phyloP scores from a whole-genome alignment of 2,113 vertebrate genomes.

The Tetrao urogallus region DNA sequence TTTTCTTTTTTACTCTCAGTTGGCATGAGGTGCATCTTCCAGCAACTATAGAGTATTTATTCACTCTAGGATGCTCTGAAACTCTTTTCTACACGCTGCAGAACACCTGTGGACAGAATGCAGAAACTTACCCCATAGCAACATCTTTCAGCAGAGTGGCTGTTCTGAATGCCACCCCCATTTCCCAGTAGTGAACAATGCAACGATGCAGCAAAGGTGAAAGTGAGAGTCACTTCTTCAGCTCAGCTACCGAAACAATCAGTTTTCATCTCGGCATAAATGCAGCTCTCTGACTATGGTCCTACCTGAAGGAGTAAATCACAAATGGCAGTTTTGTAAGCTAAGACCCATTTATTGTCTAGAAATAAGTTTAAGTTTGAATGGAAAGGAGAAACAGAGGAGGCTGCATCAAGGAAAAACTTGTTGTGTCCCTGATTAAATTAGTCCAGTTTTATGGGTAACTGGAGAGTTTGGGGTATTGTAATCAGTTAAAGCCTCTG shows the following conservation, averaged over 20 bases:
- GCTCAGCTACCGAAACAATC: not conserved
- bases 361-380: not conserved
- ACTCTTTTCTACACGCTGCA: not conserved
- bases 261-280: not conserved
- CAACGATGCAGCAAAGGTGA: not conserved
- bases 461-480: not conserved
- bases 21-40: not conserved
- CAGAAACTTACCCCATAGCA: not conserved
- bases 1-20: not conserved
- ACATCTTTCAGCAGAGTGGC: not conserved
- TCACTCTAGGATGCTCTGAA: not conserved
- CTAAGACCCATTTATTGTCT: not conserved
- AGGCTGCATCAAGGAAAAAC: not conserved
- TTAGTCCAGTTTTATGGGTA: not conserved
- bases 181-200: not conserved
- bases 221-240: not conserved
- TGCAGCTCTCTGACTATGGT: not conserved
- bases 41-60: not conserved
- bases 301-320: not conserved
- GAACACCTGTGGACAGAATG: not conserved
- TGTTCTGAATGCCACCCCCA: not conserved
- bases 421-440: not conserved
- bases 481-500: not conserved
- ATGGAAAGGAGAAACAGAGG: not conserved
- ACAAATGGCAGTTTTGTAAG: not conserved